Evolutionary conservation across 1,140 invertebrate species (phyloP), one percentile per base, ranked within the genome.

Genomic region (Cecropterus lyciades): DNA sequence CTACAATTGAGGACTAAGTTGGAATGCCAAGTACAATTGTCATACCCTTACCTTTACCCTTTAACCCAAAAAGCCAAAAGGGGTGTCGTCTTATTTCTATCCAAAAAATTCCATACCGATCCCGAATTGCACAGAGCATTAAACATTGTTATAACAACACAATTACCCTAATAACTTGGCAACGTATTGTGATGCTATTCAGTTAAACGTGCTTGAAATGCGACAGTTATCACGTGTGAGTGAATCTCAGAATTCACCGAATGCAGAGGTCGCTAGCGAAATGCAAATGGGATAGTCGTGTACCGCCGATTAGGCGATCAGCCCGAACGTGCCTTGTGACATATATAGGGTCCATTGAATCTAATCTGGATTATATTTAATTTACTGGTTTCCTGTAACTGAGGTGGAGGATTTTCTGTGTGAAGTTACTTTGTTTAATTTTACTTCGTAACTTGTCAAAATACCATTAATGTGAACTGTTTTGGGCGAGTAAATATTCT

Each of bases 281-380:
- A 77, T 75, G 75, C 74, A 80, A 80, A 80, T 80, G 75, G 78
- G 75, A 73, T 76, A 80, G 67, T 70, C 75, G 68, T 80, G 78
- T 80, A 72, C 71, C 69, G 59, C 59, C 73, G 75, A 80, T 80
- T 80, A 80, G 78, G 73, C 69, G 70, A 67, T 71, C 63, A 70
- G 65, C 64, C 70, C 73, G 65, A 64, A 69, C 60, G 60, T 63
- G 60, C 72, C 69, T 70, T 65, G 70, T 72, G 62, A 68, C 53
- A 68, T 48, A 68, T 72, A 74, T 74, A 70, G 73, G 69, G 43
- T 33, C 43, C 14, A 48, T 48, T 48, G 43, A 8, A 43, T n/a
- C 13, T 13, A 10, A 16, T 30, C 42, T 15, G 20, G 56, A 9
- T 33, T 48, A 60, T 48, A 37, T 46, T 60, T 55, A 55, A 55